Conservation (phyloP, 1,140 invertebrate genomes). For the Portunus trituberculatus region DNA sequence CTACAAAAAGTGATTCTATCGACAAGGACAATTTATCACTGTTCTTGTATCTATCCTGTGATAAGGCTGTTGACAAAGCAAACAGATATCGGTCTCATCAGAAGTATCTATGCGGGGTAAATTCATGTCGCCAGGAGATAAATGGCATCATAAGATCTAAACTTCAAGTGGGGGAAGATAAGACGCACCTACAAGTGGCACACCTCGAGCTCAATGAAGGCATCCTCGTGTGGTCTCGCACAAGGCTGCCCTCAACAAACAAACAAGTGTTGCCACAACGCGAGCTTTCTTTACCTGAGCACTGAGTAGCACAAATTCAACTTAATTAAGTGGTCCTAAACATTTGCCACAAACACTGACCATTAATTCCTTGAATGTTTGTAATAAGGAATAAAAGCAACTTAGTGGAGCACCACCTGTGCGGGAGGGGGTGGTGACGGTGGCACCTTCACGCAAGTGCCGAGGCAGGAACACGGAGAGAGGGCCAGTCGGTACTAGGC, state of each 20-base stretch:
- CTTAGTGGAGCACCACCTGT: background rate
- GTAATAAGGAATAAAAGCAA: background rate
- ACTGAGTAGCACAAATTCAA: background rate
- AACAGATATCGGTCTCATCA: background rate
- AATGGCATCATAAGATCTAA: slow-evolving; percentile 24
- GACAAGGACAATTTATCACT: background rate
- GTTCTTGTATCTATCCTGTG: no score
- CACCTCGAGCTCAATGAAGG: slow-evolving; percentile 45
- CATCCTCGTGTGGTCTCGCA: slow-evolving; percentile 33
- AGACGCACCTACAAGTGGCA: slow-evolving; percentile 10
- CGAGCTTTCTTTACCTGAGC: background rate
- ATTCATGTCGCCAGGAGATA: background rate
- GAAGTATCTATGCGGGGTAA: background rate
- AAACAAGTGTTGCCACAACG: slow-evolving; percentile 47
- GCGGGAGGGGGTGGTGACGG: background rate
- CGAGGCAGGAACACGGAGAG: background rate
- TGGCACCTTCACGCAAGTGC: background rate
- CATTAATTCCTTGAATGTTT: background rate
- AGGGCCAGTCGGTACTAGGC: background rate
- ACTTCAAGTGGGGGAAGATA: slow-evolving; percentile 42
- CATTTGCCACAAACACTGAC: background rate
- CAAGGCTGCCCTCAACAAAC: slow-evolving; percentile 34
- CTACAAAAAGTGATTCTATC: background rate
- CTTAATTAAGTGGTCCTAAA: background rate
- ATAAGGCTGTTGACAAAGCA: background rate